These are phyloP conservation scores for Chaitophorus viminalis DNA, from an alignment of 2,888 invertebrate genomes.

Conservation along the genomic window DNA sequence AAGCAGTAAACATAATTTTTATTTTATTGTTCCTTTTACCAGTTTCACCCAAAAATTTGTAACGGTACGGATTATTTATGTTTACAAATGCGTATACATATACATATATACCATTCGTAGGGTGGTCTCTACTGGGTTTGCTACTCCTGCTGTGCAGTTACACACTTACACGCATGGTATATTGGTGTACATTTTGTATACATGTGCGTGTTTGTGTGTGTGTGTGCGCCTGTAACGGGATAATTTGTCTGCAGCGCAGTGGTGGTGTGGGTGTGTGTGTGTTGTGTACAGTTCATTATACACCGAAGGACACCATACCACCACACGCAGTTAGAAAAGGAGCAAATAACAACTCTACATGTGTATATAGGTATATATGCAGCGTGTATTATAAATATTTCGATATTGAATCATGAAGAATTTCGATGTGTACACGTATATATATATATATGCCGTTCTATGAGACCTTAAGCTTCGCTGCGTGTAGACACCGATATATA, in stretches of 20 bases:
- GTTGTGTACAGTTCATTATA: background rate
- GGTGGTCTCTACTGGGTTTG: background rate
- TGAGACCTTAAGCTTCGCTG: slow-evolving; percentile 30
- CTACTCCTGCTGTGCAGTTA: slow-evolving; percentile 51
- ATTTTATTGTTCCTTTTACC: background rate
- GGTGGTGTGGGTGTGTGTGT: background rate
- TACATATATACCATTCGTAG: background rate
- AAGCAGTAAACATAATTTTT: slow-evolving; percentile 28
- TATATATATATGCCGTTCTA: too few species aligned
- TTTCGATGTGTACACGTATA: background rate
- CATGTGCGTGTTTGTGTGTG: background rate
- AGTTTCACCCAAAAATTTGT: slow-evolving; percentile 14
- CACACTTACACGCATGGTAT: background rate
- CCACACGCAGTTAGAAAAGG: background rate
- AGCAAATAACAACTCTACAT: background rate
- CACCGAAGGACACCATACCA: slow-evolving; percentile 9
- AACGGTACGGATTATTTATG: slow-evolving; percentile 34
- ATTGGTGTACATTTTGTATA: too few species aligned
- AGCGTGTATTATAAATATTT: background rate
- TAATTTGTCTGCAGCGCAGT: slow-evolving; percentile 33
- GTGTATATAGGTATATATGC: too few species aligned
- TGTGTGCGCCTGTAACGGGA: slow-evolving; percentile 37
- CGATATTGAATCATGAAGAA: slow-evolving; percentile 19
- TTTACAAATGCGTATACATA: background rate
- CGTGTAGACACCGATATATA: background rate